A percentile compares a stretch with the other conserved stretches of the same genome.
phyloP scores from a whole-genome alignment of 2,797 vertebrate species.

The Bucorvus abyssinicus region DNA sequence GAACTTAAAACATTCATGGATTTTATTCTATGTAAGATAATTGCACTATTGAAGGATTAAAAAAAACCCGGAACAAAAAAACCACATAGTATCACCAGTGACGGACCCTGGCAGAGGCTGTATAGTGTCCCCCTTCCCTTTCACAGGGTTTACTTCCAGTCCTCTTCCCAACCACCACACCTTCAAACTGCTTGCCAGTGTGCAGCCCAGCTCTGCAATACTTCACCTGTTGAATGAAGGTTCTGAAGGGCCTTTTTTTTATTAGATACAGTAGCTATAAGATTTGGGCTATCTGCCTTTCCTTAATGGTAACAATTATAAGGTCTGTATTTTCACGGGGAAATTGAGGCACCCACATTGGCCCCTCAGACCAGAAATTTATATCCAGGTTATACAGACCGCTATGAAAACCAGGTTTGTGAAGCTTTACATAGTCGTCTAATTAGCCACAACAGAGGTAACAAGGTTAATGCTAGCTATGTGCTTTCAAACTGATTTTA shows the following conservation, averaged over 20 bases:
- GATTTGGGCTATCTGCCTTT: background rate
- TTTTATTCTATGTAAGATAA: background rate
- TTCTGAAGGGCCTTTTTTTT: background rate
- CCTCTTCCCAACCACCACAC: background rate
- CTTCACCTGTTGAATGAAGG: background rate
- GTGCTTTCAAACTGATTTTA: background rate
- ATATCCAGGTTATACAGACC: background rate
- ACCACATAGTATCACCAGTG: background rate
- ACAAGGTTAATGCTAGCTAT: background rate
- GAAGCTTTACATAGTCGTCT: background rate
- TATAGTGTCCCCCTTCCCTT: background rate
- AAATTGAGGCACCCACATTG: background rate
- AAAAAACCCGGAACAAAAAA: background rate
- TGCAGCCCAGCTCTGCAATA: background rate
- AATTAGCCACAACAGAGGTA: background rate
- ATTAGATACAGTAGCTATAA: background rate
- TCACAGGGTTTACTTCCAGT: background rate
- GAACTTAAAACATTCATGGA: background rate
- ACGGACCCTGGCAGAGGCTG: background rate
- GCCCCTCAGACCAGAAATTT: background rate
- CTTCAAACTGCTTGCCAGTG: background rate
- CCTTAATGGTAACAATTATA: background rate
- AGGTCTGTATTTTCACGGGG: background rate
- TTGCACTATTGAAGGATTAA: background rate
- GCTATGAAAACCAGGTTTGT: background rate